Evolutionary conservation across 2,888 invertebrate genomes (phyloP), one percentile per base, ranked within the genome.

Genomic region (Pachydiplax longipennis): DNA sequence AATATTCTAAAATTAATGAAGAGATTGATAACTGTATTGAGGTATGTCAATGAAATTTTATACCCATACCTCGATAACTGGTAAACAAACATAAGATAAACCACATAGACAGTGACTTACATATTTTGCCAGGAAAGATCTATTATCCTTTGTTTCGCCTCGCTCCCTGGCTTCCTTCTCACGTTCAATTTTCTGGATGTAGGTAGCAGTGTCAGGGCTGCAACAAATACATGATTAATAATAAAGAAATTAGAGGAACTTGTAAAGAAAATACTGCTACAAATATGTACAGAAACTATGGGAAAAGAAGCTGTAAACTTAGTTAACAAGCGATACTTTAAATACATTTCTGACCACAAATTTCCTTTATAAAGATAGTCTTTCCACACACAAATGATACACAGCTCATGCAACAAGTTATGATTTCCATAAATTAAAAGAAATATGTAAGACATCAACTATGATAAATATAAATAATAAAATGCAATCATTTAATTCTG

Each of bases 111-210:
- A 48, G 18, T 12, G 91, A 95, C 98, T 97, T 95, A 99, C 99
- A 95, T 99, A 99, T 99, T 99, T 99, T 4, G 98, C 98, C 92
- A 99, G 95, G 94, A 99, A 99, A 83, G 99, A 98, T 93, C 99
- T 95, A 94, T 98, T 99, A 93, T 99, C 99, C 93, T 98, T 98
- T 37, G 97, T 95, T 92, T 99, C 98, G 37, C 98, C 98, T 92
- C 97, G 96, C 93, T 98, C 98, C 92, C 97, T 96, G 0, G 98
- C 97, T 94, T 97, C 97, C 92, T 97, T 96, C 94, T 99, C 99
- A 91, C 97, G 95, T 93, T 99, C 99, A 90, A 99, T 93, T 94
- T 98, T 99, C 93, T 98, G 98, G 92, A 99, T 97, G 93, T 98
- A 99, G 5, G 97, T 96, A 82, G 98, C 97, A n/a, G 99, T 99